phyloP scores from a whole-genome alignment of 2,888 invertebrate species.

The Dendrolimus houi region DNA sequence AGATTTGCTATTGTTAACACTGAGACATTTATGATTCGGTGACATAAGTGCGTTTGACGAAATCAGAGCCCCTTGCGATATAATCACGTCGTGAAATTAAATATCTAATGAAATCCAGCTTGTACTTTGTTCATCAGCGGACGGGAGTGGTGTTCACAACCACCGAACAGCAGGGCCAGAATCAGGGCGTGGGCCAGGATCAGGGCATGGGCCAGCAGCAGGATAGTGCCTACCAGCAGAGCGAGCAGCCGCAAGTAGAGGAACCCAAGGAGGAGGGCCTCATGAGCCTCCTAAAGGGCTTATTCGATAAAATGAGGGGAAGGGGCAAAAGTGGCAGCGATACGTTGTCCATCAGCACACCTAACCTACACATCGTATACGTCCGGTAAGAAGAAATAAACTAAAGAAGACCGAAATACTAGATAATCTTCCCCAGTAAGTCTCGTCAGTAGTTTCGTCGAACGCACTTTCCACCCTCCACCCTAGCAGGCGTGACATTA shows the following conservation, averaged over 20 bases:
- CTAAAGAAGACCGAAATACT: conserved; percentile 7
- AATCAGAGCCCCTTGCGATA: conserved; percentile 46
- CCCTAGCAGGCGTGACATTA: conserved; percentile 23
- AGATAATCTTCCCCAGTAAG: conserved; percentile 3
- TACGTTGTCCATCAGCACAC: conserved; percentile 24
- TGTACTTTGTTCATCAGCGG: conserved; percentile 71
- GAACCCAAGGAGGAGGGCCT: conserved; percentile 27
- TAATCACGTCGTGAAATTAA: conserved; percentile 32
- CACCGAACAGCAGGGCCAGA: conserved; percentile 10
- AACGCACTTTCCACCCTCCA: conserved; percentile 47
- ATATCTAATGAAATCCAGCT: conserved; percentile 69
- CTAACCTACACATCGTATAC: no score
- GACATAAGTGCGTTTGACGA: conserved; percentile 68
- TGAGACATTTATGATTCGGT: conserved; percentile 29
- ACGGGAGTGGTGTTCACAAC: conserved; percentile 33
- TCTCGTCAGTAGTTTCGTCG: conserved; percentile 38
- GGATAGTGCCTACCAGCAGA: conserved; percentile 8
- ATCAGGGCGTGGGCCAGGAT: conserved; percentile 10
- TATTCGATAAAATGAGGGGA: conserved; percentile 33
- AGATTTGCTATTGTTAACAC: conserved; percentile 6
- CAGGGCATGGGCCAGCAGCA: conserved; percentile 2
- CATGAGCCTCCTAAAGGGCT: conserved; percentile 42
- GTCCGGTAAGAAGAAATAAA: conserved; percentile 6
- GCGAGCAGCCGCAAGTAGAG: conserved; percentile 18
- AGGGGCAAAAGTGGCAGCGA: conserved; percentile 32